A percentile compares a stretch with the other conserved stretches of the same genome.
Conservation (phyloP, 2,888 invertebrate genomes). For the Diaphora mendica region DNA sequence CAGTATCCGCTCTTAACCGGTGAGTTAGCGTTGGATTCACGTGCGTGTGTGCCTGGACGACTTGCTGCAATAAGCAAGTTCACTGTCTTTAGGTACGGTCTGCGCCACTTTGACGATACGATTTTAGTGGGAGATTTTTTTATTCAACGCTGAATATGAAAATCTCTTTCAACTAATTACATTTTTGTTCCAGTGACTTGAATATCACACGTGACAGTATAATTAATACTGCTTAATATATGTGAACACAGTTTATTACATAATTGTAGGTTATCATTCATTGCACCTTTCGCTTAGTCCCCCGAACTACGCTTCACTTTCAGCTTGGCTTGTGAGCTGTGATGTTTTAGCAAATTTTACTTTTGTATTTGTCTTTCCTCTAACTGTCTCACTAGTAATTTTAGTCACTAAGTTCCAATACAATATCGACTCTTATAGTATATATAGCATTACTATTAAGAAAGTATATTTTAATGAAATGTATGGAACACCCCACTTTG, state of each 20-base stretch:
- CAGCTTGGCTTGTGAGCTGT: conserved; percentile 82
- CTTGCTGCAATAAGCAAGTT: conserved; percentile 84
- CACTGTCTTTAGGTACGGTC: conserved; percentile 75
- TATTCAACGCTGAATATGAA: conserved; percentile 78
- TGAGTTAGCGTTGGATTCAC: conserved; percentile 50
- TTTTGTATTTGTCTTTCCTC: conserved; percentile 67
- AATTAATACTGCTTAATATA: conserved; percentile 43
- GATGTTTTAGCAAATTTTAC: conserved; percentile 76
- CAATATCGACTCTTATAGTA: conserved; percentile 65
- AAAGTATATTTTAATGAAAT: conserved; percentile 53
- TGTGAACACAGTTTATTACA: conserved; percentile 50
- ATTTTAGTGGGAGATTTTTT: conserved; percentile 84
- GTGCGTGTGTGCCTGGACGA: conserved; percentile 80
- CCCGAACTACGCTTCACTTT: conserved; percentile 67
- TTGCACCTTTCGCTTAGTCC: conserved; percentile 72
- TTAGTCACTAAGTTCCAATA: conserved; percentile 73
- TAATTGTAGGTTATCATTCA: conserved; percentile 72
- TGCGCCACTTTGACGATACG: conserved; percentile 72
- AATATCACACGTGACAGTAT: conserved; percentile 48
- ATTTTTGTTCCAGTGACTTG: conserved; percentile 65
- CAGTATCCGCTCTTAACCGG: conserved; percentile 50
- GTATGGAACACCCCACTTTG: conserved; percentile 46
- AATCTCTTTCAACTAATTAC: conserved; percentile 82
- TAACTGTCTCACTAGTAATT: conserved; percentile 70
- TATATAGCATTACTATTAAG: conserved; percentile 59